Base-by-base conservation (phyloP, 2,888 invertebrate genomes). In the Sicus ferrugineus region DNA sequence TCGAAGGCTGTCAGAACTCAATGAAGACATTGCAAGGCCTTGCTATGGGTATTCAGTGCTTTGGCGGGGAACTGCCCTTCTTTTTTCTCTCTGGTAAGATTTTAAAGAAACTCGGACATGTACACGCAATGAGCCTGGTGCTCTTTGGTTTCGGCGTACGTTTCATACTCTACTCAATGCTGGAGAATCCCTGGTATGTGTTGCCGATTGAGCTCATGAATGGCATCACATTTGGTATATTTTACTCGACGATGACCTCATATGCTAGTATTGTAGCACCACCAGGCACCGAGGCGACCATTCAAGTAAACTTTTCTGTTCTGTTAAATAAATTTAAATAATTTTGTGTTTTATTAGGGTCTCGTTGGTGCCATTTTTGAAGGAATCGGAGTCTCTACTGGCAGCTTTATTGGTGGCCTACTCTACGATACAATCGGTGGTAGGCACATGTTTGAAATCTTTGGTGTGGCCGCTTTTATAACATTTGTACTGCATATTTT, bases 151-250 rank as follows among this genome's bases (percentile, higher is more conserved):
- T 94, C 80, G 93, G 94, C 0, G 83, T 94, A 0, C 89, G 97
- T 63, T 94, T 95, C 78, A 86, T 94, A 72, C 86, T 92, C 19
- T 97, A 97, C 83, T 96, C 95, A 2, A 85, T 92, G 66, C 84
- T 96, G 66, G 86, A 87, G 1, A 91, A 95, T 84, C 91, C 94
- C 0, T 96, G 96, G 95, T 90, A 89, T 87, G 90, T 93, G 59
- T 86, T 97, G 70, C 91, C 94, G 0, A 90, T 97, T 65, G 97
- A 97, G 84, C 83, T 95, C 72, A 85, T 93, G 9, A 95, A 97
- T 84, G 96, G 97, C 0, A 86, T 96, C 26, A 95, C 96, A 0
- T 93, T 94, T 81, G 96, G 96, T 23, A 89, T 96, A 81, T 93
- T 93, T 78, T 96, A 93, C 83, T 90, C 95, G 0, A 92, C 94